A percentile compares a stretch with the other conserved stretches of the same genome.
Conservation (phyloP, 2,888 invertebrate species). For the Venustoraphidia nigricollis region DNA sequence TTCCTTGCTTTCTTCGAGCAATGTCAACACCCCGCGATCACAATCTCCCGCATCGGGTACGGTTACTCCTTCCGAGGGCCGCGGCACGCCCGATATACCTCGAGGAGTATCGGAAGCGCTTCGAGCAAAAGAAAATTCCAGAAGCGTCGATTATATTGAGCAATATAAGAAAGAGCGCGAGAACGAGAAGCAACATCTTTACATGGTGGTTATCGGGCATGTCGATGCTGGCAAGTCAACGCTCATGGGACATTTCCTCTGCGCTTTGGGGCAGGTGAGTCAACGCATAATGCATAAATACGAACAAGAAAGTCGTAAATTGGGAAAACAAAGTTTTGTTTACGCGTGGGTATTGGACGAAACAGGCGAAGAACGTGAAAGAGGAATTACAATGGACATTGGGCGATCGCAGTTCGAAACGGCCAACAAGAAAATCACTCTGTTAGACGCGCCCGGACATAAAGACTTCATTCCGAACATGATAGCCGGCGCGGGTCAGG, state of each 20-base stretch:
- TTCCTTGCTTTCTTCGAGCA: conserved; percentile 17
- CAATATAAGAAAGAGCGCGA: conserved; percentile 62
- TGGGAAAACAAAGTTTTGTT: conserved; percentile 95
- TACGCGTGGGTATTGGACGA: conserved; percentile 99
- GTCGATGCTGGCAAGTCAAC: conserved; percentile 97
- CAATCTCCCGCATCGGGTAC: conserved; percentile 54
- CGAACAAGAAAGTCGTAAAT: conserved; percentile 91
- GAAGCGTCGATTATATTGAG: conserved; percentile 37
- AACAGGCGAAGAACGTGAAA: conserved; percentile 88
- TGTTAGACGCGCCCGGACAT: conserved; percentile 97
- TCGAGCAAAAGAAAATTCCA: conserved; percentile 28
- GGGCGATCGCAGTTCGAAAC: conserved; percentile 89
- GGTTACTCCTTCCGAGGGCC: conserved; percentile 27
- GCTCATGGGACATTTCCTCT: conserved; percentile 89
- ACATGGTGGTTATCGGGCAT: conserved; percentile 88
- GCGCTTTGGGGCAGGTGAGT: conserved; percentile 71
- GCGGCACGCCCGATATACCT: conserved; percentile 14
- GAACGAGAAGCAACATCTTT: conserved; percentile 70
- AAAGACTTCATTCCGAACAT: conserved; percentile 99
- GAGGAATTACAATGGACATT: conserved; percentile 99
- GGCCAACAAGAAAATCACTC: conserved; percentile 57
- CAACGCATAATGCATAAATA: conserved; percentile 88
- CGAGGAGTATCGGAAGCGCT: neutral
- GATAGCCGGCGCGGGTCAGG: conserved; percentile 97
- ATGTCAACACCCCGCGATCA: conserved; percentile 41